Conservation (phyloP, 2,113 vertebrate genomes). For the Larimichthys crocea region DNA sequence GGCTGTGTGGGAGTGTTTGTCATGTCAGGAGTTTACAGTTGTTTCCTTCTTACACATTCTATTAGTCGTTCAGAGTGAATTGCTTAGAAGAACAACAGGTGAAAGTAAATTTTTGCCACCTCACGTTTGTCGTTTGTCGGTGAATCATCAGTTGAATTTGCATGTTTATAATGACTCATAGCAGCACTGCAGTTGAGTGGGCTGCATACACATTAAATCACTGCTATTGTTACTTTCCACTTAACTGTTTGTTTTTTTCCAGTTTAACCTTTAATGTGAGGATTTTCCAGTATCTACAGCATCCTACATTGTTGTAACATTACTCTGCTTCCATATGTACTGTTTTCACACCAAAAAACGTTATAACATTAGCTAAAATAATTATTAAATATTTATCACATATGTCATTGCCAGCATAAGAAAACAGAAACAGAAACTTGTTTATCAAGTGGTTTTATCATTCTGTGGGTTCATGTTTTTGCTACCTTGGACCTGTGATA, state of each 20-base stretch:
- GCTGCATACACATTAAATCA: background rate
- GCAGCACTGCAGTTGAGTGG: background rate
- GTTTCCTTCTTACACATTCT: background rate
- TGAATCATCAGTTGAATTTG: background rate
- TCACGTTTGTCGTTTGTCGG: background rate
- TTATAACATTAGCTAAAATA: background rate
- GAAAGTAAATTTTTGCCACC: background rate
- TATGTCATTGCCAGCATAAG: background rate
- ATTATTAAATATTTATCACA: background rate
- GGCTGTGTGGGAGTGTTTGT: background rate
- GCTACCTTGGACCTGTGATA: constrained; percentile 33
- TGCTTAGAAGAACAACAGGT: background rate
- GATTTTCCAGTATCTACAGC: background rate
- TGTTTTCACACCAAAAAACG: background rate
- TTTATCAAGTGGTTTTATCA: background rate
- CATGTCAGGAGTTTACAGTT: background rate
- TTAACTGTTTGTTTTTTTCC: background rate
- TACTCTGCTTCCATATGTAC: background rate
- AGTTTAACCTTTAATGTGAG: background rate
- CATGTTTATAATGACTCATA: constrained; percentile 36
- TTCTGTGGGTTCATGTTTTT: constrained; percentile 2
- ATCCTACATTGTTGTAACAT: background rate
- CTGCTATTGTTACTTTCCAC: background rate
- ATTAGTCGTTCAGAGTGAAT: background rate
- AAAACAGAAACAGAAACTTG: background rate